Base-by-base conservation (phyloP, 2,888 invertebrate species). In the Drepanosiphum platanoidis region DNA sequence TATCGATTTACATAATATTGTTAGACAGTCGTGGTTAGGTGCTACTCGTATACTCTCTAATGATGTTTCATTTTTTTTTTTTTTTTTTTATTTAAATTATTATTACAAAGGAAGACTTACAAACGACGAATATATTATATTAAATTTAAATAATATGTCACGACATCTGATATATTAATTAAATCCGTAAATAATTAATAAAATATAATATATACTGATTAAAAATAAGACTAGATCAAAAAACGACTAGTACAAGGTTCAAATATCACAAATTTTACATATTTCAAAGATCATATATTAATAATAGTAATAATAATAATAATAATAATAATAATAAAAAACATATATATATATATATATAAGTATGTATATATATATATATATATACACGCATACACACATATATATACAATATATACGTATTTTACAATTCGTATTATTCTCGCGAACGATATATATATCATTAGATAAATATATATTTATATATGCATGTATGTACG, bases 211-310 rank as follows among this genome's bases (percentile, higher is more conserved):
- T 68, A 83, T 52, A 83, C 83, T 66, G 83, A 83, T 84, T 77
- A 75, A 75, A 77, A 84, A 84, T 84, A 84, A 68, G 77, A 77
- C 77, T 84, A 84, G 75, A 84, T 77, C 32, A 68, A 68, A 81
- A 84, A 84, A 84, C 77, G 84, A 84, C 84, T 84, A 84, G 84
- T 84, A 84, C 77, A 84, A 84, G 84, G 68, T 84, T 77, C 52
- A 68, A 84, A 84, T 84, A 84, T 84, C 84, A 84, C 84, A 84
- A 84, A 84, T 84, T 84, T 84, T 84, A 84, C 77, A 84, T 75
- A 66, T 66, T 66, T 75, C 34, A 64, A 83, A 75, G 74, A 72
- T 82, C 42, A 22, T 71, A 66, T 46, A 9, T 22, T 58, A 58
- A 71, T 64, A 39, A 71, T 72, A 72, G 52, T 72, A 61, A 72